Percentiles rank a stretch among this genome's conserved stretches.
Conservation (phyloP, 2,888 invertebrate species). For the Ectemnius lituratus region DNA sequence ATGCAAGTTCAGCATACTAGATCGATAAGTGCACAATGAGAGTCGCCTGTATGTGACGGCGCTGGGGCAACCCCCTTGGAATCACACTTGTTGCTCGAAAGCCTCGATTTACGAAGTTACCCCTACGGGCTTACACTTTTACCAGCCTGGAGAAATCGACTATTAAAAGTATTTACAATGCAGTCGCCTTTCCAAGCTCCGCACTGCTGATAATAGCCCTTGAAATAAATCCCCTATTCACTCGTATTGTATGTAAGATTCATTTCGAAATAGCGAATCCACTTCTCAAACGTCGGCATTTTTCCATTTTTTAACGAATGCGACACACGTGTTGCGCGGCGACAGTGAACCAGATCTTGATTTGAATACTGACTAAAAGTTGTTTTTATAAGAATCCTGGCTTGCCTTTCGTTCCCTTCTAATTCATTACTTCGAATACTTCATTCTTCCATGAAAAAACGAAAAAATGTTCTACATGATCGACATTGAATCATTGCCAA, state of each 20-base stretch:
- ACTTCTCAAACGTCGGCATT: background rate
- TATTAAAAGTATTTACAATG: slow-evolving; percentile 69
- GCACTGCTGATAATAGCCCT: slow-evolving; percentile 25
- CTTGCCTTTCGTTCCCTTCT: slow-evolving; percentile 44
- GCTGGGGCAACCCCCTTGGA: slow-evolving; percentile 64
- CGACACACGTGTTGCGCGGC: slow-evolving; percentile 29
- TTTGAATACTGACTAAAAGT: slow-evolving; percentile 49
- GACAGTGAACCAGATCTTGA: slow-evolving; percentile 48
- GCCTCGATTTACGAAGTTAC: slow-evolving; percentile 59
- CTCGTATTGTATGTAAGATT: too few relatives aligned
- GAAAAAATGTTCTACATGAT: slow-evolving; percentile 20
- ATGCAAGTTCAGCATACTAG: slow-evolving; percentile 36
- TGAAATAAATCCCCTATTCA: background rate
- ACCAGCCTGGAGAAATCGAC: slow-evolving; percentile 44
- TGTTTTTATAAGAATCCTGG: slow-evolving; percentile 24
- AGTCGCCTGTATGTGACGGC: slow-evolving; percentile 40
- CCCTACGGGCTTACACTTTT: slow-evolving; percentile 54
- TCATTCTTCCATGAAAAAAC: slow-evolving; percentile 46
- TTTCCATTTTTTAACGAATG: slow-evolving; percentile 3
- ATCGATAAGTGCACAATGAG: slow-evolving; percentile 61
- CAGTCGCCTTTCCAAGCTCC: slow-evolving; percentile 59
- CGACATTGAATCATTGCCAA: too few relatives aligned
- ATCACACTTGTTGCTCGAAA: slow-evolving; percentile 75
- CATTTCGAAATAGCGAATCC: too few relatives aligned
- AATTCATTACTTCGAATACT: slow-evolving; percentile 42